phyloP scores from a whole-genome alignment of 2,888 invertebrate genomes.

The Melanostoma mellinum region DNA sequence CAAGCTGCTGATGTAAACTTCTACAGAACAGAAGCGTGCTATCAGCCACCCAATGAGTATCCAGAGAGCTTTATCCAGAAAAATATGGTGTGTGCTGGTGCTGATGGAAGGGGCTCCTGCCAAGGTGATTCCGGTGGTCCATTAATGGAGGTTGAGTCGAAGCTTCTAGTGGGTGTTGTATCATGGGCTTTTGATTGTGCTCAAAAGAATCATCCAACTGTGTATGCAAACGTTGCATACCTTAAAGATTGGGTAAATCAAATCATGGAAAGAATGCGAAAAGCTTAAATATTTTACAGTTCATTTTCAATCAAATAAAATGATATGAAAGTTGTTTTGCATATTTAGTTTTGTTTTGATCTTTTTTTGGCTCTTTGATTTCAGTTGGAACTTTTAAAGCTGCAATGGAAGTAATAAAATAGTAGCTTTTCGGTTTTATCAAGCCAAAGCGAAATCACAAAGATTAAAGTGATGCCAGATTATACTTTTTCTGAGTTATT shows the following conservation, averaged over 20 bases:
- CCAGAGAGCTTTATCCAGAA: background rate
- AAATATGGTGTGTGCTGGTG: slow-evolving; percentile 4
- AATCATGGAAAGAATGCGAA: too few relatives aligned
- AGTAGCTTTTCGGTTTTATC: too few relatives aligned
- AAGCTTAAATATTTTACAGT: too few relatives aligned
- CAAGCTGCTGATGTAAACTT: slow-evolving; percentile 1
- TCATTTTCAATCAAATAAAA: too few relatives aligned
- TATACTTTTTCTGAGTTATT: too few relatives aligned
- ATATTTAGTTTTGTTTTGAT: too few relatives aligned
- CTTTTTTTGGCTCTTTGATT: too few relatives aligned
- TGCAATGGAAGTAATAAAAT: too few relatives aligned
- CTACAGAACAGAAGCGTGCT: background rate
- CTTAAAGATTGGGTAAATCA: background rate
- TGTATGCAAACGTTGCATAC: background rate
- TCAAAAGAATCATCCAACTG: background rate
- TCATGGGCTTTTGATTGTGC: slow-evolving; percentile 8
- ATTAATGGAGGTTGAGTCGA: background rate
- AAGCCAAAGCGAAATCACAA: too few relatives aligned
- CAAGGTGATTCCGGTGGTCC: slow-evolving; percentile 18
- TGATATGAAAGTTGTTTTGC: too few relatives aligned
- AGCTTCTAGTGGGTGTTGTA: background rate
- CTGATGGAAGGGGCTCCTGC: background rate
- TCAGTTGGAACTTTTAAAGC: too few relatives aligned
- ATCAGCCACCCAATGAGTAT: background rate
- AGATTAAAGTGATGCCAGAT: too few relatives aligned